Percentiles rank a stretch among this genome's conserved stretches.
phyloP scores from a whole-genome alignment of 2,797 vertebrate genomes.

The Pseudocheirus occidentalis region DNA sequence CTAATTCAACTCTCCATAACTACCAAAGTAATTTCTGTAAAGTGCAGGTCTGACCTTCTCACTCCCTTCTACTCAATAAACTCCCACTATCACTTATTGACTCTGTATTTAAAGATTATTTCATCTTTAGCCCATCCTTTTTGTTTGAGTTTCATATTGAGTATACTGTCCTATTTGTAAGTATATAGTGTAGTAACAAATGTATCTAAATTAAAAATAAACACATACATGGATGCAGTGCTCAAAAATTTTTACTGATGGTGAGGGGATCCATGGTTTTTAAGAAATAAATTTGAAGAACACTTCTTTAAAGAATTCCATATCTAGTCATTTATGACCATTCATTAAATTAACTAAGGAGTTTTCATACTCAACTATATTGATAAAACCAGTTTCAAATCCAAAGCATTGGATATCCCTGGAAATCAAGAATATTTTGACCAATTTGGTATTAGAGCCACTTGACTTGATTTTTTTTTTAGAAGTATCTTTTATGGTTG shows the following conservation, averaged over 20 bases:
- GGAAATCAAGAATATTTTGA: neutral
- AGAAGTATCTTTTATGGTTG: constrained; percentile 17
- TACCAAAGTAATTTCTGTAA: neutral
- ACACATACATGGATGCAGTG: neutral
- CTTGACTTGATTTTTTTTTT: neutral
- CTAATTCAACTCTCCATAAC: neutral
- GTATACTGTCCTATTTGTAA: no score
- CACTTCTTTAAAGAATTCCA: neutral
- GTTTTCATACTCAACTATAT: neutral
- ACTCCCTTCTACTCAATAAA: neutral
- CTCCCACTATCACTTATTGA: neutral
- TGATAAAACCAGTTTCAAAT: constrained; percentile 2
- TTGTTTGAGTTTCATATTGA: no score
- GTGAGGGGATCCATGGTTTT: neutral
- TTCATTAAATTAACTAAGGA: constrained; percentile 13
- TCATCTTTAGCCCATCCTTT: neutral
- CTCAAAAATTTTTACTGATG: neutral
- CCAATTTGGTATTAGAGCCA: constrained; percentile 24
- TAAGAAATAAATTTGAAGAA: neutral
- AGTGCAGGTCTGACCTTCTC: neutral
- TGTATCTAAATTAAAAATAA: neutral
- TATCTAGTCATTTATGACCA: neutral
- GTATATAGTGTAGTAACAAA: neutral
- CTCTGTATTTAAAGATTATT: neutral
- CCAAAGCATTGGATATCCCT: neutral